Percentiles rank a stretch among this genome's conserved stretches.
Conservation (phyloP, 1,140 invertebrate species). For the Trichogramma pretiosum region DNA sequence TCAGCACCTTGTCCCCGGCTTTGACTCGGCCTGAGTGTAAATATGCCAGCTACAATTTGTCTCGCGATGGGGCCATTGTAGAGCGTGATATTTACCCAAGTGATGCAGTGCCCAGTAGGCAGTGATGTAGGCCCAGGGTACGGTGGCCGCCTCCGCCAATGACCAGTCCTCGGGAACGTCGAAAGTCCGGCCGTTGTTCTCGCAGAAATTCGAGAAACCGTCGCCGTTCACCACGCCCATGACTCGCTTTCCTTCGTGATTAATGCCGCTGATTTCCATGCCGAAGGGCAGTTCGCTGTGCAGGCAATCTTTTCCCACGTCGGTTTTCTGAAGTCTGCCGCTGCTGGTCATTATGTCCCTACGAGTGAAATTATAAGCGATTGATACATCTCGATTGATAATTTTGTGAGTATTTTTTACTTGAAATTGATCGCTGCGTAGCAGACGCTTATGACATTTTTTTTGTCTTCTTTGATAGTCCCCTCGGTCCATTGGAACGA, state of each 20-base stretch:
- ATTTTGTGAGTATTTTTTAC: not conserved
- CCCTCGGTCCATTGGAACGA: conserved; percentile 76
- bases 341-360: conserved; percentile 66
- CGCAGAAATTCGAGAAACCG: conserved; percentile 52
- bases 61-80: not conserved
- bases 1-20: conserved; percentile 56
- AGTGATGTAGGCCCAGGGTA: conserved; percentile 78
- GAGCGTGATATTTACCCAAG: conserved; percentile 25
- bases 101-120: conserved; percentile 69
- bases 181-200: conserved; percentile 62
- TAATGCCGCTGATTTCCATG: conserved; percentile 60
- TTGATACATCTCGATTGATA: not conserved
- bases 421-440: conserved; percentile 62
- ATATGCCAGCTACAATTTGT: not conserved
- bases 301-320: conserved; percentile 52
- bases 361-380: conserved; percentile 34
- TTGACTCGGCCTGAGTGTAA: conserved; percentile 36
- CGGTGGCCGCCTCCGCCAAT: conserved; percentile 76
- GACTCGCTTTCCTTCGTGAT: conserved; percentile 48
- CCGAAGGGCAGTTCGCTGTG: conserved; percentile 54
- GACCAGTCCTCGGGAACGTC: conserved; percentile 72
- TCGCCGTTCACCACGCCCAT: conserved; percentile 58
- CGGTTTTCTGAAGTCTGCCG: conserved; percentile 59
- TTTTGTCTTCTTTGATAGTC: conserved; percentile 31
- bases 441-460: conserved; percentile 34